Evolutionary conservation across 1,140 invertebrate genomes (phyloP), one percentile per base, ranked within the genome.

Genomic region (Littorina saxatilis): DNA sequence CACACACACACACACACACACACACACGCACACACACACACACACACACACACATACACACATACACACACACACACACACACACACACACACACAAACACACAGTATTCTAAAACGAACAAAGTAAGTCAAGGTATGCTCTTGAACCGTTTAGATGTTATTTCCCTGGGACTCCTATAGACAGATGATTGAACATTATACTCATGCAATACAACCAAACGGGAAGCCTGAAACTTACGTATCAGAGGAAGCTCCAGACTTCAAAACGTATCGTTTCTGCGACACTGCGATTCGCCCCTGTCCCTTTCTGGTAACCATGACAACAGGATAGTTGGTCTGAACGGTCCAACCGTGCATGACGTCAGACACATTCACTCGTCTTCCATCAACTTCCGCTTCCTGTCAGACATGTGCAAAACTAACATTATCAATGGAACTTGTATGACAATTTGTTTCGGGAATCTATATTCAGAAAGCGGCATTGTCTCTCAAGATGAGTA

Each of bases 311-410:
- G 75, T 94, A 0, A 97, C 94, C 1, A 94, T 96, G 0, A 98
- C 92, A 0, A 98, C 94, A 0, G 97, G 97, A 90, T 96, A 98
- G 2, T 96, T 96, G 76, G 95, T 96, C 92, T 98, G 96, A 15
- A 97, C 90, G 0, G 96, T 97, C 97, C 97, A 98, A 0, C 96
- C 97, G 85, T 98, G 96, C 96, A 97, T 96, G 70, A 97, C 95
- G 4, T 93, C 88, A 80, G 94, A 94, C 1, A 97, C 92, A 43
- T 72, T 84, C 58, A 2, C 84, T 23, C 40, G 32, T n/a, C 55
- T 29, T 32, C 68, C 29, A n/a, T 73, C 79, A 7, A 27, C 29
- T 73, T 50, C 52, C 52, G 79, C 70, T 55, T 80, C 66, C 79
- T 80, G 79, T 35, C n/a, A 68, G 63, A n/a, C 43, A 75, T 55